Conservation (phyloP, 2,797 vertebrate genomes). For the Enteromius mattozi region DNA sequence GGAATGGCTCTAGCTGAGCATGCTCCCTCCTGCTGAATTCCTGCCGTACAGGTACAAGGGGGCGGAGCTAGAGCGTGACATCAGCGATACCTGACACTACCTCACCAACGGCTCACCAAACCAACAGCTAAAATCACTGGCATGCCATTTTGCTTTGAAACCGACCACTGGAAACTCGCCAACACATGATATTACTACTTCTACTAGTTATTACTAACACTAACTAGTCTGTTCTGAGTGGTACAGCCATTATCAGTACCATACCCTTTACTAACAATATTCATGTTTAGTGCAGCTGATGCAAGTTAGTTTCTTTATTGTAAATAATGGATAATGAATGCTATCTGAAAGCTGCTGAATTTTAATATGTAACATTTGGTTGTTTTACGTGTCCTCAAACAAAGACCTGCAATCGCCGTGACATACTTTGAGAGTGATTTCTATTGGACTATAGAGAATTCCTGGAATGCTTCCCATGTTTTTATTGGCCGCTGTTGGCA, state of each 20-base stretch:
- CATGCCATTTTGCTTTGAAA: conserved; percentile 37
- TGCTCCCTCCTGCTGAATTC: conserved; percentile 77
- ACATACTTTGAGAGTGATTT: conserved; percentile 9
- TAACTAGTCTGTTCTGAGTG: background rate
- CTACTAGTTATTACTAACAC: background rate
- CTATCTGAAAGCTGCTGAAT: background rate
- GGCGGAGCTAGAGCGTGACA: conserved; percentile 57
- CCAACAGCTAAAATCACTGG: conserved; percentile 41
- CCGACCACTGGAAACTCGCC: background rate
- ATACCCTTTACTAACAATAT: background rate
- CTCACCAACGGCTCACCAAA: conserved; percentile 7
- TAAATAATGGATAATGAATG: background rate
- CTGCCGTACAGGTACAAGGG: conserved; percentile 76
- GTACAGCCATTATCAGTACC: background rate
- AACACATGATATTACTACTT: background rate
- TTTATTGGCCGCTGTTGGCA: conserved; percentile 10
- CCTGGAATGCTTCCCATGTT: conserved; percentile 34
- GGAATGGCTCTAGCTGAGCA: conserved; percentile 62
- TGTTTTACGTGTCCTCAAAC: background rate
- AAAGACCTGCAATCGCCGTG: background rate
- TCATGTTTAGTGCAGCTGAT: background rate
- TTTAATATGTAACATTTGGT: background rate
- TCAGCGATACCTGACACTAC: conserved; percentile 51
- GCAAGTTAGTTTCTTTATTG: background rate
- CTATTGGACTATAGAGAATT: conserved; percentile 30